Evolutionary conservation across 2,113 vertebrate species (phyloP), one percentile per base, ranked within the genome.

Genomic region (Phocoena phocoena): DNA sequence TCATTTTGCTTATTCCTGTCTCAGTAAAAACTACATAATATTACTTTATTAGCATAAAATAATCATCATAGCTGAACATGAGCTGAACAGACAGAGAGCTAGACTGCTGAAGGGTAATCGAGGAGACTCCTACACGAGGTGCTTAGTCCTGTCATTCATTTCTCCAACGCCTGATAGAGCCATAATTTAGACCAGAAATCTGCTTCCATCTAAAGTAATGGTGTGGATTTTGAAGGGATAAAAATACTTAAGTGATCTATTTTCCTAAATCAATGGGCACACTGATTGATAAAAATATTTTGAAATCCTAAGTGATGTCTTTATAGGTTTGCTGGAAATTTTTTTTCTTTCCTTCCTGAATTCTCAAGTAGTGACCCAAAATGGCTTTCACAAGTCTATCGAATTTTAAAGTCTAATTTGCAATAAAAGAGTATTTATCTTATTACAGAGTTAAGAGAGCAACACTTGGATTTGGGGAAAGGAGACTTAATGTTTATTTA

Each of bases 1-100:
- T 90, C 95, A 90, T 97, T 96, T 97, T 96, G 92, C 80, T 89
- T 83, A 76, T 88, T 93, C 74, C 95, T 96, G 44, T 90, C 92
- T 95, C 25, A 2, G 80, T 97, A 90, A 84, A 96, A 97, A 96
- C 74, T 80, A 88, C 65, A 95, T 88, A 87, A 92, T 96, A 84
- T 97, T 87, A 93, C 83, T 62, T 77, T 73, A 97, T 97, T 97
- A 96, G 90, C 97, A 96, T 97, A 98, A 97, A 98, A 92, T 94
- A 84, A 90, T 84, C 95, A 97, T 97, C 95, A 90, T 47, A 83
- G 41, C 87, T 77, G 55, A 97, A 90, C 68, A 90, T 65, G 74
- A 92, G 70, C 60, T 88, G 79, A 96, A 92, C 83, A 80, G 47
- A 70, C 33, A 95, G 82, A 86, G 41, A 90, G 83, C 62, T 58